Conservation (phyloP, 37 sponge, comb jelly and placozoan species). For the Eunapius fragilis region DNA sequence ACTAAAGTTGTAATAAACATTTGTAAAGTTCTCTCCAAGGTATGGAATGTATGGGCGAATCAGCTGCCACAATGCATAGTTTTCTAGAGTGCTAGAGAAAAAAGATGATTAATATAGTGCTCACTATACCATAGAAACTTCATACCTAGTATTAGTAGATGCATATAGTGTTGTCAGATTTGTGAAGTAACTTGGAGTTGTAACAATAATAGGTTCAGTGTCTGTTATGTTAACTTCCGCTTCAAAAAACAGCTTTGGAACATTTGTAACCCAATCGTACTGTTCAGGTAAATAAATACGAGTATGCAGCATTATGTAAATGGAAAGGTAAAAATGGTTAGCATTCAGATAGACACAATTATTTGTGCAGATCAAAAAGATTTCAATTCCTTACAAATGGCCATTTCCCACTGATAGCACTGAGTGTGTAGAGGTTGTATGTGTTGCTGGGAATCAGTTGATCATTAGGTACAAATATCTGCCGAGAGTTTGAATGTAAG, state of each 20-base stretch:
- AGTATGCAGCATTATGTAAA: background rate
- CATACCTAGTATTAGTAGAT: conserved; percentile 11
- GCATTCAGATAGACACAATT: background rate
- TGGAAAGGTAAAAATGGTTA: background rate
- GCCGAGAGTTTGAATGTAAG: background rate
- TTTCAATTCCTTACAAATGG: conserved; percentile 10
- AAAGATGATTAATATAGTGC: background rate
- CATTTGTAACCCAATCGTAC: conserved; percentile 43
- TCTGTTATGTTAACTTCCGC: conserved; percentile 8
- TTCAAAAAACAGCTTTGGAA: background rate
- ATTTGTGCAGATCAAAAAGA: background rate
- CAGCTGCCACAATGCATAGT: conserved; percentile 69
- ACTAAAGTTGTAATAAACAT: conserved; percentile 21
- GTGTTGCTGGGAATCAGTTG: conserved; percentile 21
- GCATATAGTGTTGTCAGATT: conserved; percentile 23
- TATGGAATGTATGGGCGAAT: conserved; percentile 16
- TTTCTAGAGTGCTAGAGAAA: conserved; percentile 32
- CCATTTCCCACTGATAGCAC: conserved; percentile 15
- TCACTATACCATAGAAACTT: too few relatives aligned
- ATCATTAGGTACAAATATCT: conserved; percentile 50
- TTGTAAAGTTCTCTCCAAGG: conserved; percentile 30
- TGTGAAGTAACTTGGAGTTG: conserved; percentile 51
- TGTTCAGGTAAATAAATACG: conserved; percentile 1
- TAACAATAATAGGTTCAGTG: conserved; percentile 23
- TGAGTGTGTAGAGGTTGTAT: conserved; percentile 41